A percentile compares a stretch with the other conserved stretches of the same genome.
These are phyloP conservation scores for Argynnis bischoffii DNA, from an alignment of 2,888 invertebrate species.

Conservation along the genomic window DNA sequence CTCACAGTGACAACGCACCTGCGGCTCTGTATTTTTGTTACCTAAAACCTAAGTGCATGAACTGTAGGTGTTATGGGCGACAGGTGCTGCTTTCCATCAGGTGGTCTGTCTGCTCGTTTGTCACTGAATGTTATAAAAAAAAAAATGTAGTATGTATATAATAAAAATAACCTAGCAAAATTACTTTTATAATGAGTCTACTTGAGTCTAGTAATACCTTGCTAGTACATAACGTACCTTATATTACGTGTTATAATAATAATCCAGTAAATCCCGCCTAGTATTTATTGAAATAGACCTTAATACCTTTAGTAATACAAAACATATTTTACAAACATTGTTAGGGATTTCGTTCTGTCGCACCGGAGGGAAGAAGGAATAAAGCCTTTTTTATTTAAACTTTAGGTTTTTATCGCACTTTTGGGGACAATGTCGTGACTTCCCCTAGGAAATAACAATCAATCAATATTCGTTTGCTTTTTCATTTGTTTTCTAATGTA, in stretches of 20 bases:
- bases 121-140: no score
- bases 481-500: constrained; percentile 6
- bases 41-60: no score
- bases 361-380: constrained; percentile 46
- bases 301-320: constrained; percentile 36
- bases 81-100: no score
- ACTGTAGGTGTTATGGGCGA: no score
- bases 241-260: constrained; percentile 25
- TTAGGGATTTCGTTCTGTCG: constrained; percentile 37
- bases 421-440: constrained; percentile 55
- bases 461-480: constrained; percentile 34
- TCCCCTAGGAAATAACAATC: constrained; percentile 72
- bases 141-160: no score
- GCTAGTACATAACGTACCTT: background rate
- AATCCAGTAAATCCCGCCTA: constrained; percentile 23
- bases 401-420: constrained; percentile 64
- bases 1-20: no score
- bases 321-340: constrained; percentile 64
- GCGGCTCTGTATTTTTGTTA: no score
- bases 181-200: no score
- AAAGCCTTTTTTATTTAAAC: constrained; percentile 62
- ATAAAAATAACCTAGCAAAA: no score
- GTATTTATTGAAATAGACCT: constrained; percentile 33
- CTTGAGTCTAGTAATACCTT: no score
- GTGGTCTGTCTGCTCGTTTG: no score